Base-by-base conservation (phyloP, 2,797 vertebrate species). In the Eidolon dupreanum region DNA sequence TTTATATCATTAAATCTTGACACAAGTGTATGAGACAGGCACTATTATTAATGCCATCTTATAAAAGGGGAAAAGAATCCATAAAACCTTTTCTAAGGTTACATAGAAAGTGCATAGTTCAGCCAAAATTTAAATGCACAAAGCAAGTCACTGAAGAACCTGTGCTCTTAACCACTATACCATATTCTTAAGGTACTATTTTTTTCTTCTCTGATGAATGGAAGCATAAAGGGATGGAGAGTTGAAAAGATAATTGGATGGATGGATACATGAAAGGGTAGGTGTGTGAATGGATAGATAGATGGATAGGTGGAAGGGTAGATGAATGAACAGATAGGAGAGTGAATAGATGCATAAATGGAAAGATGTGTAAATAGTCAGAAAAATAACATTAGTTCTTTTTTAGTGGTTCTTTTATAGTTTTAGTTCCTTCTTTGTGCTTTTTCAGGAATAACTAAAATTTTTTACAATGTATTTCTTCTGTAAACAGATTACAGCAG, bases 1-100 rank as follows among this genome's bases (percentile, higher is more conserved):
- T 65, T 93, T 88, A 43, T 49, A 81, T 66, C 74, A 90, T 86
- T 88, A 95, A 86, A 88, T 75, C 70, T 55, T 84, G 57, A 78
- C 13, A 61, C 26, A 36, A 49, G 0, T 59, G 22, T 66, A 79
- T 55, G 51, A 85, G 33, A 77, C 17, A 78, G 66, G 41, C 46
- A 71, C 65, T 68, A 70, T 61, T 77, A 73, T 90, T 87, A 91
- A 96, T 16, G 68, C 19, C 31, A 71, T 63, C 77, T 85, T 87
- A 88, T 81, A 96, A 92, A 68, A 41, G 31, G 38, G 68, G 31
- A 68, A 74, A 79, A 92, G 13, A 75, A 63, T 10, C 38, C 65
- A 53, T 71, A 36, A 77, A 94, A 77, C n/a, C 6, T 2, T 38
- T 16, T 8, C 20, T 41, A 83, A 59, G 74, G 17, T 88, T 75